Conservation (phyloP, 2,113 vertebrate species). For the cat (Felis catus) region DNA sequence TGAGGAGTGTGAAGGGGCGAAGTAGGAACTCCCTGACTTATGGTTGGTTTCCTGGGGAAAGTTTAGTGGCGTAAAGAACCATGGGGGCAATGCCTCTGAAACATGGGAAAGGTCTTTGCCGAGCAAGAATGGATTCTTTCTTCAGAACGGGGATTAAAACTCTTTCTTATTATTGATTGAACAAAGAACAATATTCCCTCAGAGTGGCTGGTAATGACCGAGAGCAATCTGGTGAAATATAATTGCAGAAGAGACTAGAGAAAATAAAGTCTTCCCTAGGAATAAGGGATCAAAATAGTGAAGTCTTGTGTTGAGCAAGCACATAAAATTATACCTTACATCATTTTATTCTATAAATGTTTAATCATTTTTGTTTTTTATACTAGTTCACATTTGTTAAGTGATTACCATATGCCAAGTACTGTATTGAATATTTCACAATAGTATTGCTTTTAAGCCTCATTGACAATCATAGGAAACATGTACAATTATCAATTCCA, state of each 20-base stretch:
- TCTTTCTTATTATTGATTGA: neutral
- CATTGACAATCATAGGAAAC: neutral
- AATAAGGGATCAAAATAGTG: neutral
- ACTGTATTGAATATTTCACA: neutral
- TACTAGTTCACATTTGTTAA: neutral
- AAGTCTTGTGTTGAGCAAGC: neutral
- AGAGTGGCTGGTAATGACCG: neutral
- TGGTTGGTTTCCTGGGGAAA: accelerated
- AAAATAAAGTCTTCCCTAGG: neutral
- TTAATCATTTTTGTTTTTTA: neutral
- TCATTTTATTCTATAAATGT: neutral
- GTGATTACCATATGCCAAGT: neutral
- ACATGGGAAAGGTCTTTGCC: neutral
- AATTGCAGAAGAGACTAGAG: neutral
- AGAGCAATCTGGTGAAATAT: neutral
- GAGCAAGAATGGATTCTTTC: neutral
- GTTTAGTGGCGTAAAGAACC: neutral
- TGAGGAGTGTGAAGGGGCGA: neutral
- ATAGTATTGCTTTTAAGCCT: neutral
- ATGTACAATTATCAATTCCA: neutral
- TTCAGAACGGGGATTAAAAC: neutral
- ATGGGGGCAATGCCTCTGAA: neutral
- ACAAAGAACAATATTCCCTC: neutral
- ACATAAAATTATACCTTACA: neutral
- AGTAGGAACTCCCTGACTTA: neutral